phyloP scores from a whole-genome alignment of 64 coral and sea anemone genomes.

The Cladopsammia gracilis region DNA sequence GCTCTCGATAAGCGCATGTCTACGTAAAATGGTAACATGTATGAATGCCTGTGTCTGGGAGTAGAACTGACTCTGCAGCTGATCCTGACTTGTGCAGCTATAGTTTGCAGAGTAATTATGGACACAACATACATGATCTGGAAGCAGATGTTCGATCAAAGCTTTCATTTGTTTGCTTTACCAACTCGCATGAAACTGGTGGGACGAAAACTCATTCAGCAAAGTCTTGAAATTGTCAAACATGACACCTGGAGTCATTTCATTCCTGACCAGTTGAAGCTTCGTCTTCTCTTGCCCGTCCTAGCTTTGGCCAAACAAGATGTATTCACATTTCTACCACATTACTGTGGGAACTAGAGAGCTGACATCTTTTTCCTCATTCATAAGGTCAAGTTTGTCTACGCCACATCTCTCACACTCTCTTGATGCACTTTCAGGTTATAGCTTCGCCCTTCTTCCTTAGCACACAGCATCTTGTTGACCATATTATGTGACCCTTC shows the following conservation, averaged over 20 bases:
- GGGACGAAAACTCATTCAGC: conserved; percentile 37
- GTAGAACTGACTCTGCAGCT: neutral
- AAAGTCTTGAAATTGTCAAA: conserved; percentile 29
- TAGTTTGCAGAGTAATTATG: conserved; percentile 36
- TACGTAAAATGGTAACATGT: neutral
- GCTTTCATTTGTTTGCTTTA: conserved; percentile 55
- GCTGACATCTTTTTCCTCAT: conserved; percentile 32
- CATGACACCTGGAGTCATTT: conserved; percentile 26
- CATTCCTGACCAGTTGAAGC: neutral
- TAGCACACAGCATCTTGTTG: conserved; percentile 42
- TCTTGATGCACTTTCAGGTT: neutral
- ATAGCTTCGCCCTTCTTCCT: conserved; percentile 8
- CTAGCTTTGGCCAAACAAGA: conserved; percentile 2
- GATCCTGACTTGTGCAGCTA: conserved; percentile 4
- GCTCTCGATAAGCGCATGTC: neutral
- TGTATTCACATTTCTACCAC: conserved; percentile 44
- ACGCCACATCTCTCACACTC: conserved; percentile 39
- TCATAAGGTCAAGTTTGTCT: conserved; percentile 45
- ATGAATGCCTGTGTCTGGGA: neutral
- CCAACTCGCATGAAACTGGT: conserved; percentile 45
- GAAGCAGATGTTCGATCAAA: conserved; percentile 3
- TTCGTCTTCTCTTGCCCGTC: conserved; percentile 7
- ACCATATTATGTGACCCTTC: conserved; percentile 44
- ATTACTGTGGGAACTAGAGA: conserved; percentile 25
- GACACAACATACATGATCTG: conserved; percentile 23